Percentiles rank a stretch among this genome's conserved stretches.
These are phyloP conservation scores for Therioaphis trifolii DNA, from an alignment of 2,888 invertebrate genomes.

Conservation along the genomic window DNA sequence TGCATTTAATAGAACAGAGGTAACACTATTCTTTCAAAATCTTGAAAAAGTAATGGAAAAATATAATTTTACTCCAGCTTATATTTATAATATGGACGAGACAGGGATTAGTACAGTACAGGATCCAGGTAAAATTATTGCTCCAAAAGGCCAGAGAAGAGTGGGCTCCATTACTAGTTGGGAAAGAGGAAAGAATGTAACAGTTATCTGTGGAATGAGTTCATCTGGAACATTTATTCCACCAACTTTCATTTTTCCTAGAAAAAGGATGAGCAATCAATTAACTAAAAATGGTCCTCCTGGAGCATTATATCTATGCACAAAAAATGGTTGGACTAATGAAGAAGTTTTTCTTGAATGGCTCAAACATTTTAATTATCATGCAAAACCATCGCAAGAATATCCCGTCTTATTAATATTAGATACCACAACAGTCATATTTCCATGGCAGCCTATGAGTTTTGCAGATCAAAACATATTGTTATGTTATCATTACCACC, in stretches of 20 bases:
- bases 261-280: constrained; percentile 1
- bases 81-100: constrained; percentile 69
- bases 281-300: constrained; percentile 65
- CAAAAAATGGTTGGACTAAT: constrained; percentile 65
- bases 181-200: constrained; percentile 67
- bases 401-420: no score
- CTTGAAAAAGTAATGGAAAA: constrained; percentile 52
- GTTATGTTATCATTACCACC: no score
- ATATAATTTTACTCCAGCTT: constrained; percentile 62
- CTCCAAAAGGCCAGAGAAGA: constrained; percentile 68
- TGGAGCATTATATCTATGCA: constrained; percentile 65
- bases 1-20: no score
- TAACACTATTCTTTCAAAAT: constrained; percentile 58
- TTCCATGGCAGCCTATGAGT: no score
- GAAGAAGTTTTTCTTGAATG: constrained; percentile 66
- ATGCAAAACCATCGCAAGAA: no score
- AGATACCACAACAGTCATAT: no score
- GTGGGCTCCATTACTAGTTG: constrained; percentile 69
- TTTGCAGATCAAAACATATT: no score
- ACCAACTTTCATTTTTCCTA: constrained; percentile 70
- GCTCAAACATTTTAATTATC: constrained; percentile 65
- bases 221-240: constrained; percentile 69
- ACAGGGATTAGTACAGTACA: constrained; percentile 69
- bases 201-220: constrained; percentile 69
- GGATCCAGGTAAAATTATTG: constrained; percentile 68